A percentile compares a stretch with the other conserved stretches of the same genome.
phyloP scores from a whole-genome alignment of 2,888 invertebrate species.

The Coelopa pilipes region DNA sequence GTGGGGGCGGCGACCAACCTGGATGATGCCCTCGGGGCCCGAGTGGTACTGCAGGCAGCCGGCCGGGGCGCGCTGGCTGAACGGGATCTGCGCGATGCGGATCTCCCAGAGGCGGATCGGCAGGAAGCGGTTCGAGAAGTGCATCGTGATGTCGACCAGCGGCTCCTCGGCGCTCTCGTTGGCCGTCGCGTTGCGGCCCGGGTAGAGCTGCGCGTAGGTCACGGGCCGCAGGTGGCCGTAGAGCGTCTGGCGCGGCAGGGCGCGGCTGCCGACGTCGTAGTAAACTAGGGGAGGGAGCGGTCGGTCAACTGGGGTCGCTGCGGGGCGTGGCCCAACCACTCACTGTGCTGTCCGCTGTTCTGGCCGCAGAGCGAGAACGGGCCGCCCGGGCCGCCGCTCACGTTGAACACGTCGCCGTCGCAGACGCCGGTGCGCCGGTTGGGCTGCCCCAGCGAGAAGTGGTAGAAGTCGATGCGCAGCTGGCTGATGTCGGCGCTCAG shows the following conservation, averaged over 20 bases:
- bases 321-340: not conserved
- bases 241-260: conserved; percentile 54
- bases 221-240: conserved; percentile 53
- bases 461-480: conserved; percentile 83
- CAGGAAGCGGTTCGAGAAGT: conserved; percentile 73
- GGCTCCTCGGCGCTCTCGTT: conserved; percentile 46
- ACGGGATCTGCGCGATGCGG: conserved; percentile 79
- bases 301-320: not conserved
- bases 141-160: conserved; percentile 65
- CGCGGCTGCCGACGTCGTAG: conserved; percentile 61
- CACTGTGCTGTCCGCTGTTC: conserved; percentile 86
- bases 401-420: conserved; percentile 77
- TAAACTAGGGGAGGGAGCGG: conserved; percentile 55
- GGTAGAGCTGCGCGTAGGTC: conserved; percentile 46
- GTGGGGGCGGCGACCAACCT: conserved; percentile 45
- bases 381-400: conserved; percentile 70
- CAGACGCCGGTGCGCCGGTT: conserved; percentile 82
- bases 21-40: conserved; percentile 70
- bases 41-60: conserved; percentile 82
- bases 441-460: conserved; percentile 86
- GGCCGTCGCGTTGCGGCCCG: conserved; percentile 41
- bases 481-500: conserved; percentile 84
- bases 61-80: conserved; percentile 80
- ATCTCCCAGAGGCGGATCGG: conserved; percentile 83
- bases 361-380: conserved; percentile 80